Evolutionary conservation across 2,797 vertebrate genomes (phyloP).

Genomic region (Gorsachius magnificus): DNA sequence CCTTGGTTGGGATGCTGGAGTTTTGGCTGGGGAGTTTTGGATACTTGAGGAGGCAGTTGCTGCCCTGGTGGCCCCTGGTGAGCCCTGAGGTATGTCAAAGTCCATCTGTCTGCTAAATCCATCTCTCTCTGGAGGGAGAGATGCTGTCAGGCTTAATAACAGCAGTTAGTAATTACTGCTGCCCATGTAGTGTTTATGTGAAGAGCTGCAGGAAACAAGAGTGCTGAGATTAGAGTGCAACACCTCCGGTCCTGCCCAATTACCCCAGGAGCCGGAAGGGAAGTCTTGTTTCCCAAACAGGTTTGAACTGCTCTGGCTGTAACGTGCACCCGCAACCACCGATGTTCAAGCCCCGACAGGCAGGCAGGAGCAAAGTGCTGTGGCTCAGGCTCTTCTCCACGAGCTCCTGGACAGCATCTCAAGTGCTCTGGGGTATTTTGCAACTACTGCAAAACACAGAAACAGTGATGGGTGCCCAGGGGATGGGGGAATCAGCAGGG

Average conservation of each 20-base stretch:
- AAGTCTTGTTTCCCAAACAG: too few species aligned
- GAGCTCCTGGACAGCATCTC: background rate
- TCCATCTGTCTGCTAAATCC: background rate
- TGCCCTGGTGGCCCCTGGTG: background rate
- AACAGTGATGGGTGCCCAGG: background rate
- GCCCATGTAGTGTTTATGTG: background rate
- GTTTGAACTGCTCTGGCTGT: background rate
- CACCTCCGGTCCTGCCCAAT: background rate
- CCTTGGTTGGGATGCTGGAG: background rate
- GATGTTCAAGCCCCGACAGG: rapidly evolving
- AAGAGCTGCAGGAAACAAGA: background rate
- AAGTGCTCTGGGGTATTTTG: background rate
- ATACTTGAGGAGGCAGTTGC: background rate
- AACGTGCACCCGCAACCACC: rapidly evolving
- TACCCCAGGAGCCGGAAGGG: too few species aligned
- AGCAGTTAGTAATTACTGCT: background rate
- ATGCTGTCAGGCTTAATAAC: background rate
- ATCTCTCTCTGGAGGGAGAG: background rate
- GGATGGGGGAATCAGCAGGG: rapidly evolving
- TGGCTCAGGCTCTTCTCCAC: background rate
- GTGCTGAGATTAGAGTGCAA: background rate
- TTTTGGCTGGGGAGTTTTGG: background rate
- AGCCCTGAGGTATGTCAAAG: background rate
- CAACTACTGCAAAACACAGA: background rate
- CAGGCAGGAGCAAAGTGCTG: background rate